Evolutionary conservation across 2,888 invertebrate species (phyloP).

Genomic region (Dryobota labecula): DNA sequence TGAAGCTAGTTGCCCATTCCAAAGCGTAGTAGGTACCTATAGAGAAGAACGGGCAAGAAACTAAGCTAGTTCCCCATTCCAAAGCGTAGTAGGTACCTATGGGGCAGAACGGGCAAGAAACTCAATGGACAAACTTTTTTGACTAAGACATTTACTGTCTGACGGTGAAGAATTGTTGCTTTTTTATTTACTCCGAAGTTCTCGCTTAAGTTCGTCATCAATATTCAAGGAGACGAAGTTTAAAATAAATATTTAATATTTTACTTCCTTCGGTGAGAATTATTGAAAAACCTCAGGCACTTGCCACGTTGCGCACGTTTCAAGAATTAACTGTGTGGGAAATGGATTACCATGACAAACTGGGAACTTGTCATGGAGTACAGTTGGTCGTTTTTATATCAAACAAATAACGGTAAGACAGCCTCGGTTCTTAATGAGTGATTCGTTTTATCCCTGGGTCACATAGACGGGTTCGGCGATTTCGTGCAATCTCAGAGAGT

Average conservation of each 20-base stretch:
- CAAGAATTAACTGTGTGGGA: conserved; percentile 57
- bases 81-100: background rate
- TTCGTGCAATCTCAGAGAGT: conserved; percentile 32
- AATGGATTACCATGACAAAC: conserved; percentile 63
- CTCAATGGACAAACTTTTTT: background rate
- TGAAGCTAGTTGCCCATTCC: background rate
- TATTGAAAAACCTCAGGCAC: conserved; percentile 27
- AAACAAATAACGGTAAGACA: conserved; percentile 17
- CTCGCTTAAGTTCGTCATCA: conserved; percentile 14
- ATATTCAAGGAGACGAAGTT: conserved; percentile 30
- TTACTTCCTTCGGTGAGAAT: conserved; percentile 41
- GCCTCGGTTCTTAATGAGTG: conserved; percentile 31
- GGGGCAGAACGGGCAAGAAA: background rate
- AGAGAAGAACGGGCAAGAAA: background rate
- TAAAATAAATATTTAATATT: conserved; percentile 34
- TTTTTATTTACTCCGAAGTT: background rate
- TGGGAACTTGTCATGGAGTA: conserved; percentile 53
- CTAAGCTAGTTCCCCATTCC: background rate
- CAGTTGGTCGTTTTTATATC: conserved; percentile 48
- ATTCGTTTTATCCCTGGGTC: conserved; percentile 35
- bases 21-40: background rate
- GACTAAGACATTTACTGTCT: background rate
- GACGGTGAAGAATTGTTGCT: background rate
- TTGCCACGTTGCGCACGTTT: conserved; percentile 52
- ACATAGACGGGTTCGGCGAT: background rate